Percentiles rank a stretch among this genome's conserved stretches.
These are phyloP conservation scores for Saccostrea cuccullata DNA, from an alignment of 1,140 invertebrate species.

Conservation along the genomic window DNA sequence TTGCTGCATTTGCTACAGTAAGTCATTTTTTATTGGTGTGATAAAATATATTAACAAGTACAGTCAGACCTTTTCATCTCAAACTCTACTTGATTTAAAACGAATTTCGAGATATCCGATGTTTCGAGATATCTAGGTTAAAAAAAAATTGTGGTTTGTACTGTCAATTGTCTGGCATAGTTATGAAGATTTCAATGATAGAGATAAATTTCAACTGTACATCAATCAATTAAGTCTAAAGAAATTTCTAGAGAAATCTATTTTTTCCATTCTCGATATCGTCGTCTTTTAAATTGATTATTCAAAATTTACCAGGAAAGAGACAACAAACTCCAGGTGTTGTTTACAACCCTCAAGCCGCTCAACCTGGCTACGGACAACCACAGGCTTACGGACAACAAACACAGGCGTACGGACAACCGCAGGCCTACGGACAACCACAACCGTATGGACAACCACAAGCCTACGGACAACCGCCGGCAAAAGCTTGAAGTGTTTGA, in stretches of 20 bases:
- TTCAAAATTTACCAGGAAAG: neutral
- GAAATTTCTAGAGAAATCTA: neutral
- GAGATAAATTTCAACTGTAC: neutral
- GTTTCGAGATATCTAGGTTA: neutral
- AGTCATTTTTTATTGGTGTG: neutral
- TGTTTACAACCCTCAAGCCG: neutral
- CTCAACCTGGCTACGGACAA: slow-evolving; percentile 15
- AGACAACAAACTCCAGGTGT: slow-evolving; percentile 1
- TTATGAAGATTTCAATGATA: neutral
- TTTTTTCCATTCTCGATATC: neutral
- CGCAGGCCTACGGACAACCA: neutral
- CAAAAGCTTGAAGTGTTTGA: neutral
- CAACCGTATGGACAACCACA: neutral
- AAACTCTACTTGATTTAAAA: too few relatives aligned
- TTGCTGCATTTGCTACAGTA: slow-evolving; percentile 11
- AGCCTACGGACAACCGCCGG: neutral
- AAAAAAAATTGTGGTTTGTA: too few relatives aligned
- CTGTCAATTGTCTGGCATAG: too few relatives aligned
- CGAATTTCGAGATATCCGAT: neutral
- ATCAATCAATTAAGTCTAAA: neutral
- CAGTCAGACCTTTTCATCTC: too few relatives aligned
- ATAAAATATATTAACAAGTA: neutral
- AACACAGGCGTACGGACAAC: neutral
- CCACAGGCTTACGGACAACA: neutral
- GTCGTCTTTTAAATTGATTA: neutral